Percentiles rank a stretch among this genome's conserved stretches.
phyloP scores from a whole-genome alignment of 2,888 invertebrate species.

The Salpingus planirostris region DNA sequence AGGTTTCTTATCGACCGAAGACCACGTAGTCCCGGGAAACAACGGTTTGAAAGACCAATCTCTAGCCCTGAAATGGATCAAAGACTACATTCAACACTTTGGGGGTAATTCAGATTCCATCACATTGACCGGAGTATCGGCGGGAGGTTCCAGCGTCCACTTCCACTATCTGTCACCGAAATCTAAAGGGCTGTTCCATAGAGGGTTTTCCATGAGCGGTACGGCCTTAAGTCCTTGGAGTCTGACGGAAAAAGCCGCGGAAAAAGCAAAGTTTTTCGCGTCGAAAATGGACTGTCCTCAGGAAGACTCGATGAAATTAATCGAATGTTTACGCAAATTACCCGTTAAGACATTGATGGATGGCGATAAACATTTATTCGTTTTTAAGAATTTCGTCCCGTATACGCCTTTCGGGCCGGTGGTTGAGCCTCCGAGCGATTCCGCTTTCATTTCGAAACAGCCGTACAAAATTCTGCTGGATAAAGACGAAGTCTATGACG shows the following conservation, averaged over 20 bases:
- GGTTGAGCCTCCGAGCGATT: background rate
- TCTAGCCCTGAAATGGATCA: background rate
- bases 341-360: conserved; percentile 35
- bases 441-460: background rate
- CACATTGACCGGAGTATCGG: background rate
- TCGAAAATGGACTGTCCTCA: conserved; percentile 54
- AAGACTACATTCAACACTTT: conserved; percentile 1
- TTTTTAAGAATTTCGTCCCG: background rate
- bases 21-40: conserved; percentile 1
- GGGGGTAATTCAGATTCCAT: background rate
- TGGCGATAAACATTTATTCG: background rate
- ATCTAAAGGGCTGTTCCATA: conserved; percentile 41
- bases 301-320: conserved; percentile 39
- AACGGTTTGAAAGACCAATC: conserved; percentile 3
- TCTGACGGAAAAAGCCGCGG: conserved; percentile 47
- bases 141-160: background rate
- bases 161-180: background rate
- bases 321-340: conserved; percentile 53
- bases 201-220: conserved; percentile 64
- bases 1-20: conserved; percentile 1
- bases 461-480: background rate
- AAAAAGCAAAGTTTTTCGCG: conserved; percentile 54
- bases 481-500: background rate
- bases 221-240: conserved; percentile 53
- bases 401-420: background rate